Percentiles rank a stretch among this genome's conserved stretches.
Conservation (phyloP, 2,888 invertebrate species). For the Margaritifera margaritifera region DNA sequence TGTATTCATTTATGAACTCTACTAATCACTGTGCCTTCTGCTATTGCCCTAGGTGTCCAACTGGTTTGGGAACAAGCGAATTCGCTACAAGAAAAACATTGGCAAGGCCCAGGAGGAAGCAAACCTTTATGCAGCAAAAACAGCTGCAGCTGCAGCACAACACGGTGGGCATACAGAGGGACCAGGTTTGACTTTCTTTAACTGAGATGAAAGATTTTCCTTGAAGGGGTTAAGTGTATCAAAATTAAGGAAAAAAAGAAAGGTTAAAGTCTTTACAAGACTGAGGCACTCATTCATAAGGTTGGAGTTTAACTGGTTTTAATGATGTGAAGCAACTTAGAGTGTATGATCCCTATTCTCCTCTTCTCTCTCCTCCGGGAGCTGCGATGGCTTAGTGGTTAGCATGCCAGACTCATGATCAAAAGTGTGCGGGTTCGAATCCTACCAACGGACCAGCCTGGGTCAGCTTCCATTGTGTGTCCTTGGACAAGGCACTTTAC, state of each 20-base stretch:
- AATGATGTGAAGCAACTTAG: too few relatives aligned
- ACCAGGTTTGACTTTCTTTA: conserved; percentile 15
- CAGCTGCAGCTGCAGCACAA: conserved; percentile 74
- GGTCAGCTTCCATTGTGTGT: too few relatives aligned
- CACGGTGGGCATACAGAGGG: conserved; percentile 36
- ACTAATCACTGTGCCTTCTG: conserved; percentile 1
- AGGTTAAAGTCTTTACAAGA: conserved; percentile 10
- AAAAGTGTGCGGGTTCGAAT: too few relatives aligned
- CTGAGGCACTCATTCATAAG: conserved; percentile 15
- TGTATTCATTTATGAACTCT: background rate
- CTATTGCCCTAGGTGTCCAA: conserved; percentile 86
- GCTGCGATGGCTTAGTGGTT: too few relatives aligned
- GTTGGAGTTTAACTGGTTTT: too few relatives aligned
- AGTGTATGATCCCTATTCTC: too few relatives aligned
- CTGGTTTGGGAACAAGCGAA: conserved; percentile 99
- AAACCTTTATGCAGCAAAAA: conserved; percentile 98
- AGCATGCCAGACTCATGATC: too few relatives aligned
- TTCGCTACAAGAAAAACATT: conserved; percentile 99
- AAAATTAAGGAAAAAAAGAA: too few relatives aligned
- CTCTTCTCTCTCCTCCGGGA: too few relatives aligned
- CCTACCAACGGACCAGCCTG: too few relatives aligned
- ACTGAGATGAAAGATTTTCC: background rate
- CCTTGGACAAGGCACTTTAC: too few relatives aligned
- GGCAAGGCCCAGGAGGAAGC: conserved; percentile 99
- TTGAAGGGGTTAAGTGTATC: too few relatives aligned